phyloP scores from a whole-genome alignment of 2,888 invertebrate species.

The Luperina nickerlii region DNA sequence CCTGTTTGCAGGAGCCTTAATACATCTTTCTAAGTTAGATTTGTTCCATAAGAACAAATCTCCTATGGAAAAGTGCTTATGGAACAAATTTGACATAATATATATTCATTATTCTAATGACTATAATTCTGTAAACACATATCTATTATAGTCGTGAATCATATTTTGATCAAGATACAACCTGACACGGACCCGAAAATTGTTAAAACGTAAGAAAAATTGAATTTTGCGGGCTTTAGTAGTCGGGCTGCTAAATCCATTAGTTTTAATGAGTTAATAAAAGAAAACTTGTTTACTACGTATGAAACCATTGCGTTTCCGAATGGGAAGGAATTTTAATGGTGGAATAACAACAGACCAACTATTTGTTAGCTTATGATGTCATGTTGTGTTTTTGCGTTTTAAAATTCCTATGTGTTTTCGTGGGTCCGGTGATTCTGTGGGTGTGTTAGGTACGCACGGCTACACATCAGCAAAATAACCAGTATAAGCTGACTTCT shows the following conservation, averaged over 20 bases:
- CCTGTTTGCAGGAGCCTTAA: too few relatives aligned
- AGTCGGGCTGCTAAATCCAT: not conserved
- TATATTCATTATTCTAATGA: too few relatives aligned
- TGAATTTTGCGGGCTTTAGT: too few relatives aligned
- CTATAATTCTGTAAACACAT: too few relatives aligned
- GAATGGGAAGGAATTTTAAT: slow-evolving; percentile 34
- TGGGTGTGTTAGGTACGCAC: not conserved
- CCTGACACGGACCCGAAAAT: too few relatives aligned
- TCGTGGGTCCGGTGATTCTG: slow-evolving; percentile 8
- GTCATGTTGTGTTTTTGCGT: slow-evolving; percentile 29
- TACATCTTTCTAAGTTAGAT: too few relatives aligned
- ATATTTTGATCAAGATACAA: too few relatives aligned
- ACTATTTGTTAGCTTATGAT: slow-evolving; percentile 15
- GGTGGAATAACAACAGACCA: slow-evolving; percentile 20
- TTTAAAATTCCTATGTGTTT: slow-evolving; percentile 50
- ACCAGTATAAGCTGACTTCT: not conserved
- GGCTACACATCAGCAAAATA: not conserved
- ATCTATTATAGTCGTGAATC: too few relatives aligned
- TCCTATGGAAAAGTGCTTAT: too few relatives aligned
- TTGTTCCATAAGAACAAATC: too few relatives aligned
- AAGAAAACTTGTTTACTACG: slow-evolving; percentile 28
- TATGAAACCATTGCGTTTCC: slow-evolving; percentile 21
- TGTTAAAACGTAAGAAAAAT: too few relatives aligned
- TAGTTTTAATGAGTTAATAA: not conserved
- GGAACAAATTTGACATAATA: too few relatives aligned